phyloP scores from a whole-genome alignment of 2,888 invertebrate genomes.

The Dusona sp. region DNA sequence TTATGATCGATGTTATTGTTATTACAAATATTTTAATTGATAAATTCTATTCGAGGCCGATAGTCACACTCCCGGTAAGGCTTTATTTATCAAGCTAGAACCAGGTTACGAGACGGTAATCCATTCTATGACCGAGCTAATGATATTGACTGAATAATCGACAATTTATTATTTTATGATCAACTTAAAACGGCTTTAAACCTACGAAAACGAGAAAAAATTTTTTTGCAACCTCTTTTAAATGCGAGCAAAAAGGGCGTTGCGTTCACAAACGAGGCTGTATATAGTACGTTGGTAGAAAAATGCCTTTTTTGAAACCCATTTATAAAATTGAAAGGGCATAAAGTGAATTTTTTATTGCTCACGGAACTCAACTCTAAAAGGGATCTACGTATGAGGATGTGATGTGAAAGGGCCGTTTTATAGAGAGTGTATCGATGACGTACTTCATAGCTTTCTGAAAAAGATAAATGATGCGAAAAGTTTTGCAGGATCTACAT shows the following conservation, averaged over 20 bases:
- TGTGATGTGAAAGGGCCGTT: slow-evolving; percentile 31
- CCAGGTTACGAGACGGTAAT: slow-evolving; percentile 41
- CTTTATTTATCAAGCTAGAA: slow-evolving; percentile 56
- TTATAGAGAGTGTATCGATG: slow-evolving; percentile 23
- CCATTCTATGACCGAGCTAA: slow-evolving; percentile 57
- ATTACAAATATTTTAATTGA: background rate
- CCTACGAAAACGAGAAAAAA: background rate
- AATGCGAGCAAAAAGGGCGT: background rate
- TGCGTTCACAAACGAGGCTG: slow-evolving; percentile 18
- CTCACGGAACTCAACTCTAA: slow-evolving; percentile 30
- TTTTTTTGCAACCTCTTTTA: background rate
- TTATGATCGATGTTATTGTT: background rate
- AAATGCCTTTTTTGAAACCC: slow-evolving; percentile 48
- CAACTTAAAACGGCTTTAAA: background rate
- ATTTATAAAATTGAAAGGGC: slow-evolving; percentile 45
- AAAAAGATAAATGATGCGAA: slow-evolving; percentile 33
- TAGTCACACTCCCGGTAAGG: slow-evolving; percentile 38
- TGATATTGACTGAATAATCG: slow-evolving; percentile 20
- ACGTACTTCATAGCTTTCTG: slow-evolving; percentile 35
- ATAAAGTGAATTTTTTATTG: slow-evolving; percentile 56
- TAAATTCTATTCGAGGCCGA: background rate
- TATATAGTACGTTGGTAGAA: background rate
- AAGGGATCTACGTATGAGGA: slow-evolving; percentile 28
- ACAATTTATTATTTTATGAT: background rate
- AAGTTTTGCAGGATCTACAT: slow-evolving; percentile 8